These are phyloP conservation scores for Bombus impatiens DNA, from an alignment of 1,140 invertebrate genomes.

Conservation along the genomic window DNA sequence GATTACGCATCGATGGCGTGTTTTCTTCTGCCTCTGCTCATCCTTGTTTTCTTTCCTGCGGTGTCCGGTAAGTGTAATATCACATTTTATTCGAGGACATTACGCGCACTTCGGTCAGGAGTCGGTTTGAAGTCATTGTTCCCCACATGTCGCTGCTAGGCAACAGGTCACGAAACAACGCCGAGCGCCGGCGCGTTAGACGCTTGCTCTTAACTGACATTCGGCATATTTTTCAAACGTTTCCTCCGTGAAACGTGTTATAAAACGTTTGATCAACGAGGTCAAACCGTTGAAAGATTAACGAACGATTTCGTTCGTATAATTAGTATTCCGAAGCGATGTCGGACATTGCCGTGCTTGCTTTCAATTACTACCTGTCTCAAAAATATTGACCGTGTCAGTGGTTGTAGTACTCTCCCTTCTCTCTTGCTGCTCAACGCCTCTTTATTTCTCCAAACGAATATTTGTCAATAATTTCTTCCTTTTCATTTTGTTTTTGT, in stretches of 20 bases:
- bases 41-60: slow-evolving; percentile 62
- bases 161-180: slow-evolving; percentile 76
- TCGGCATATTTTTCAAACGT: slow-evolving; percentile 19
- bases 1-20: slow-evolving; percentile 74
- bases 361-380: slow-evolving; percentile 68
- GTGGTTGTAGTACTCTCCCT: not conserved
- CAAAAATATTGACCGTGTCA: slow-evolving; percentile 70
- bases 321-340: slow-evolving; percentile 71
- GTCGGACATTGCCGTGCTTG: slow-evolving; percentile 67
- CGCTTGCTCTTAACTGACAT: slow-evolving; percentile 25
- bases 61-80: slow-evolving; percentile 71
- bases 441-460: slow-evolving; percentile 2
- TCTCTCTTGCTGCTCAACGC: slow-evolving; percentile 4
- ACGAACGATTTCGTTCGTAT: slow-evolving; percentile 30
- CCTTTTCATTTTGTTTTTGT: not conserved
- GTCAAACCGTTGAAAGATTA: slow-evolving; percentile 23
- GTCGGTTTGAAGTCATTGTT: slow-evolving; percentile 37
- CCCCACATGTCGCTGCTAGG: slow-evolving; percentile 69
- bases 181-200: slow-evolving; percentile 76
- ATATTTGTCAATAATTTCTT: not conserved
- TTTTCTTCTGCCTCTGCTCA: slow-evolving; percentile 59
- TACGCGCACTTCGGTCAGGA: not conserved
- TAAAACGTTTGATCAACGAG: not conserved
- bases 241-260: not conserved
- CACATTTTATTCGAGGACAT: not conserved